Conservation (phyloP, 2,113 vertebrate species). For the Bolborhynchus lineola region DNA sequence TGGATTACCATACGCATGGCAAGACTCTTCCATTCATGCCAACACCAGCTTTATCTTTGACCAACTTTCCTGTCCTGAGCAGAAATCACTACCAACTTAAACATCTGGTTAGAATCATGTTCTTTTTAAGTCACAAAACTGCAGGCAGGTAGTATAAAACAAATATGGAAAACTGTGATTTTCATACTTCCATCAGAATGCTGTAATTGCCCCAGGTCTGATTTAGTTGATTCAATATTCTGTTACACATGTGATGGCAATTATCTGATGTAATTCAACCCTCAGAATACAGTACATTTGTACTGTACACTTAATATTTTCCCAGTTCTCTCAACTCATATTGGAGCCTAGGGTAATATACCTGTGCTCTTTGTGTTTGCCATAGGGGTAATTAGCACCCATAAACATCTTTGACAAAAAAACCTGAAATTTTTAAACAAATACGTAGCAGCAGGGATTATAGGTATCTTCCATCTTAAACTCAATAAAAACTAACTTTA, state of each 20-base stretch:
- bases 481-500: neutral
- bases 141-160: neutral
- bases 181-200: neutral
- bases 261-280: neutral
- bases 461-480: neutral
- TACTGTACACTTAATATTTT: neutral
- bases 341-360: neutral
- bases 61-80: neutral
- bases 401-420: neutral
- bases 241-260: neutral
- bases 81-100: neutral
- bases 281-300: neutral
- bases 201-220: neutral
- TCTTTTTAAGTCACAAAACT: neutral
- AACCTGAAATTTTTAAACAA: neutral
- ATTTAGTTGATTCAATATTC: neutral
- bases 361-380: neutral
- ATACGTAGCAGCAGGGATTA: neutral
- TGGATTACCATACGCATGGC: rapidly evolving
- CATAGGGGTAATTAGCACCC: neutral
- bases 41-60: neutral
- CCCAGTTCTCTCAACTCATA: neutral
- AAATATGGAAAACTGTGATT: neutral
- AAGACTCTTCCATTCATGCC: neutral
- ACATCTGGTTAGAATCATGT: neutral